Evolutionary conservation across 2,888 invertebrate species (phyloP).

Genomic region (Pseudanteris insignis): DNA sequence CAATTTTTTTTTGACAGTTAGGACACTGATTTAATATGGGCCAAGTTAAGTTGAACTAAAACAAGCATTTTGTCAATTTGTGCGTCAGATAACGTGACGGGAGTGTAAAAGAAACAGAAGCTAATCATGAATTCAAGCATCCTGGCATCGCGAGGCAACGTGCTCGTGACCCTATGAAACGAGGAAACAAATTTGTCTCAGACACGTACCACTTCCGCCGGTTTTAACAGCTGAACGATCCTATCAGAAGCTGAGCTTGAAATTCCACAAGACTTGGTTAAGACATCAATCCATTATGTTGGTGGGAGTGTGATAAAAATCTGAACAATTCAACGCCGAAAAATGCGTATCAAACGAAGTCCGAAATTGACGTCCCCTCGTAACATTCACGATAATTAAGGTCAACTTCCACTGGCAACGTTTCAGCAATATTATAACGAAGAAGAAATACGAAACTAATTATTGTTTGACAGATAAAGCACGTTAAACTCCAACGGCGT

Average conservation of each 20-base stretch:
- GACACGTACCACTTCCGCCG: slow-evolving; percentile 8
- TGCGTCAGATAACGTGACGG: neutral
- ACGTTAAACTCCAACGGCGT: neutral
- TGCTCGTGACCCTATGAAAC: slow-evolving; percentile 5
- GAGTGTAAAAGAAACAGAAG: neutral
- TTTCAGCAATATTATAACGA: slow-evolving; percentile 3
- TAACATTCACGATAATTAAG: slow-evolving; percentile 13
- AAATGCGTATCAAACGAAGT: neutral
- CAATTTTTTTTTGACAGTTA: too few species aligned
- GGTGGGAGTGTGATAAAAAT: neutral
- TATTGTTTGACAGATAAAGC: neutral
- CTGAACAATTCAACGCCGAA: neutral
- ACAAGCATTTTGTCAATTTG: neutral
- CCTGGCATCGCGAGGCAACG: slow-evolving; percentile 5
- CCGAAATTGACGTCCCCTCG: slow-evolving; percentile 5
- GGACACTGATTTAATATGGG: too few species aligned
- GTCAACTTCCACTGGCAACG: slow-evolving; percentile 8
- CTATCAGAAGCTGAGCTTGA: neutral
- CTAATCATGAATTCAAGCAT: slow-evolving; percentile 7
- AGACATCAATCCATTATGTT: too few species aligned
- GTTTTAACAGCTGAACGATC: slow-evolving; percentile 1
- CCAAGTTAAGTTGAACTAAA: too few species aligned
- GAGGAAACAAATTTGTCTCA: slow-evolving; percentile 10
- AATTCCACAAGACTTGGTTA: neutral
- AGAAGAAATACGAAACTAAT: slow-evolving; percentile 3